Evolutionary conservation across 2,113 vertebrate species (phyloP).

Genomic region (Balaeniceps rex): DNA sequence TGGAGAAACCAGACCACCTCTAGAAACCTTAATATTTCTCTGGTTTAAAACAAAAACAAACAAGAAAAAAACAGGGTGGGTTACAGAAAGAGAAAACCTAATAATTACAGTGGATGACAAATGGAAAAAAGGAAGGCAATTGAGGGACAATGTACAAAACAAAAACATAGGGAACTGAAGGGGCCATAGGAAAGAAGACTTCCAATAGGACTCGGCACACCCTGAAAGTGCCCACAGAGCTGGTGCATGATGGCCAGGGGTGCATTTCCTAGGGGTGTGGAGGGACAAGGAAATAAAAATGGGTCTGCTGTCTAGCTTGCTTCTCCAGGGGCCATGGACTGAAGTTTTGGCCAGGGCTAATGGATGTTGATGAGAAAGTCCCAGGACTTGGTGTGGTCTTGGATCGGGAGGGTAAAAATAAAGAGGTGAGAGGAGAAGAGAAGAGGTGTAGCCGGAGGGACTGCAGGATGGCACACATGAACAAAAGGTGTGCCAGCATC

Average conservation of each 20-base stretch:
- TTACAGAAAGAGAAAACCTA: neutral
- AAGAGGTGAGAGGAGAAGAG: neutral
- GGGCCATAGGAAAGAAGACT: neutral
- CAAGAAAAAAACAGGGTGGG: neutral
- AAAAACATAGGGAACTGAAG: neutral
- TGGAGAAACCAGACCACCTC: neutral
- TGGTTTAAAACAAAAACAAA: neutral
- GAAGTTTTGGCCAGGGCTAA: neutral
- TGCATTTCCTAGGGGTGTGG: neutral
- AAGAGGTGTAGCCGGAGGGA: neutral
- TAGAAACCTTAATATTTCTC: neutral
- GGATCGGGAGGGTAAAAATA: neutral
- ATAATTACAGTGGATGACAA: neutral
- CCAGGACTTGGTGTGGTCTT: neutral
- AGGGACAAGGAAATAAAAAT: neutral
- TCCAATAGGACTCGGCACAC: neutral
- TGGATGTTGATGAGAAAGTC: neutral
- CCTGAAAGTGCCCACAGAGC: neutral
- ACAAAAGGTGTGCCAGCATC: neutral
- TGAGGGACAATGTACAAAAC: neutral
- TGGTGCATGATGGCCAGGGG: rapidly evolving
- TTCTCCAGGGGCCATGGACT: neutral
- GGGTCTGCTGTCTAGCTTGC: neutral
- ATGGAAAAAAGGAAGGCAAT: neutral
- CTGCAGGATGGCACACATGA: neutral